These are phyloP conservation scores for Glossosoma conforme DNA, from an alignment of 1,140 invertebrate species.

Conservation along the genomic window DNA sequence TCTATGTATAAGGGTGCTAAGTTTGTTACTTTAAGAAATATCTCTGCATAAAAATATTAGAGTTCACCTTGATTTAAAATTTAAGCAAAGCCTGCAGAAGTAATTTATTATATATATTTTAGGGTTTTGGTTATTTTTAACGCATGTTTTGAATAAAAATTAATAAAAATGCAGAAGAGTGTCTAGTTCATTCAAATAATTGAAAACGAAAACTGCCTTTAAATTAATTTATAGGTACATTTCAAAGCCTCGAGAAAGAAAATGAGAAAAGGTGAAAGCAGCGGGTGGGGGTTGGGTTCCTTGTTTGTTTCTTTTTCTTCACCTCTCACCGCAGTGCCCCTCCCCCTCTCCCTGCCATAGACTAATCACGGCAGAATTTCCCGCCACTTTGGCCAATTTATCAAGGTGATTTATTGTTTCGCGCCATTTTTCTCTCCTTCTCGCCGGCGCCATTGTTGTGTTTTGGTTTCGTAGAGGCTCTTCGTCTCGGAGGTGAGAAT, in stretches of 20 bases:
- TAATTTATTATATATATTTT: no score
- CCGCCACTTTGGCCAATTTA: constrained; percentile 21
- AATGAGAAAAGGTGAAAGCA: no score
- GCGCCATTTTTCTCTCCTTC: constrained; percentile 10
- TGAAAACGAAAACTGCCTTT: no score
- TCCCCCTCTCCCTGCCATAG: background rate
- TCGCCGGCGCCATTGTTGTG: constrained; percentile 12
- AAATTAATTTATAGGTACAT: no score
- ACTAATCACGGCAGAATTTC: constrained; percentile 21
- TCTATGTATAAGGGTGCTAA: no score
- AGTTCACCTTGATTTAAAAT: no score
- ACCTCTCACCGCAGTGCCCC: background rate
- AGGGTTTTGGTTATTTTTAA: background rate
- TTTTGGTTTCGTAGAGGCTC: constrained; percentile 19
- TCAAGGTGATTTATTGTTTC: constrained; percentile 24
- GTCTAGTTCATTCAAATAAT: no score
- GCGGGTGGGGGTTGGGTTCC: no score
- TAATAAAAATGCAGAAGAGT: background rate
- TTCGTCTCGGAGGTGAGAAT: constrained; percentile 2
- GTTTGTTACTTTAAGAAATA: no score
- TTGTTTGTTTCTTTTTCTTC: constrained; percentile 7
- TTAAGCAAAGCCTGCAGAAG: no score
- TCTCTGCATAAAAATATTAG: no score
- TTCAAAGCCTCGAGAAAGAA: no score
- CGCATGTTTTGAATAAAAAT: background rate